Conservation (phyloP, 92 coral and sea anemone species). For the Porites lobata region DNA sequence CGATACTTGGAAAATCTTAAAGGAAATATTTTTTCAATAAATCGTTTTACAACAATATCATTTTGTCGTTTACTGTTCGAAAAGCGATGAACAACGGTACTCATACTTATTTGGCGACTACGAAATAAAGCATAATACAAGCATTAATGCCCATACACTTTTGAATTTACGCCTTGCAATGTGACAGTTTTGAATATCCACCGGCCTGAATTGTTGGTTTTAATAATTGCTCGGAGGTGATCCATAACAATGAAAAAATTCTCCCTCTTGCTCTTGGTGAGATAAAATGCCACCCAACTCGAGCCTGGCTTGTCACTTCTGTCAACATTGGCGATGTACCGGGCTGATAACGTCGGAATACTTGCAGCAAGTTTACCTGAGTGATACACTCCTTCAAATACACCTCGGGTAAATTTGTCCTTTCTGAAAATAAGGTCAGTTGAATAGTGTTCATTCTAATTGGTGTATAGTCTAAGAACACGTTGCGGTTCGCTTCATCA, state of each 20-base stretch:
- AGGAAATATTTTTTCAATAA: not conserved
- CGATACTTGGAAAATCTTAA: not conserved
- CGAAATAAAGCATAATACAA: conserved; percentile 50
- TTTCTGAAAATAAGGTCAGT: not conserved
- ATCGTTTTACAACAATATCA: not conserved
- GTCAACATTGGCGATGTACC: too few species aligned
- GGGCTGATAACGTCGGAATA: too few species aligned
- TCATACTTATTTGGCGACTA: conserved; percentile 48
- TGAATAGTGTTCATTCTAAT: conserved; percentile 11
- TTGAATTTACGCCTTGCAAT: conserved; percentile 59
- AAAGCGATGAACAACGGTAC: not conserved
- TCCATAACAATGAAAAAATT: too few species aligned
- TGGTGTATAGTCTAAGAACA: conserved; percentile 16
- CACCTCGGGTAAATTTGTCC: not conserved
- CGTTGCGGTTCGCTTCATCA: conserved; percentile 28
- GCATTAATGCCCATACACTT: conserved; percentile 70
- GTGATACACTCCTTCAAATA: not conserved
- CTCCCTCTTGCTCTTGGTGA: too few species aligned
- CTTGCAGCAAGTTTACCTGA: too few species aligned
- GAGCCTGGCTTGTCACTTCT: not conserved
- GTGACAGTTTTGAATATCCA: conserved; percentile 50
- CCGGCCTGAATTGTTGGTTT: not conserved
- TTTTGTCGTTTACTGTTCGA: not conserved
- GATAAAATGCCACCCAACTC: conserved; percentile 39
- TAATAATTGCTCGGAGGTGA: too few species aligned